A percentile compares a stretch with the other conserved stretches of the same genome.
Evolutionary conservation across 1,140 invertebrate species (phyloP).

Genomic region (Notospermus geniculatus): DNA sequence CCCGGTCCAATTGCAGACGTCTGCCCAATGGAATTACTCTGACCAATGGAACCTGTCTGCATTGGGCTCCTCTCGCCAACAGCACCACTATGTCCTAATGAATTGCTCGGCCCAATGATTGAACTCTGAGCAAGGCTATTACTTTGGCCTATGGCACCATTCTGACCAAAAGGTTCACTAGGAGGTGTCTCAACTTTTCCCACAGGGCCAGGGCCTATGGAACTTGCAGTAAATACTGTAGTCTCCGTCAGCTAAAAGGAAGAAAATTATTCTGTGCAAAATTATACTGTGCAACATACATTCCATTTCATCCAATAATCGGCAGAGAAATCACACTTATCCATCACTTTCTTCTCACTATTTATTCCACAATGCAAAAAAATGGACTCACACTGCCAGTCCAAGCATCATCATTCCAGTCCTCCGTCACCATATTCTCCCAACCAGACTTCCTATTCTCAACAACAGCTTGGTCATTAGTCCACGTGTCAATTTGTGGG

Average conservation of each 20-base stretch:
- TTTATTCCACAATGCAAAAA: no score
- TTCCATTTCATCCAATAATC: background rate
- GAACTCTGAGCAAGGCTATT: no score
- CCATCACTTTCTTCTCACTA: conserved; percentile 2
- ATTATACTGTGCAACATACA: background rate
- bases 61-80: no score
- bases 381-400: conserved; percentile 66
- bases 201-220: conserved; percentile 34
- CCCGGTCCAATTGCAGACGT: no score
- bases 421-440: conserved; percentile 1
- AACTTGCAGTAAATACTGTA: conserved; percentile 86
- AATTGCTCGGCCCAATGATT: no score
- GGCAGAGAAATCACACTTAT: background rate
- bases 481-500: conserved; percentile 65
- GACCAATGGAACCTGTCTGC: no score
- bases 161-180: no score
- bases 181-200: conserved; percentile 17
- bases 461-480: conserved; percentile 58
- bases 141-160: no score
- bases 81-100: no score
- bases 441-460: conserved; percentile 2
- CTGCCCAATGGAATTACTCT: no score
- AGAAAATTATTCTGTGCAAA: background rate
- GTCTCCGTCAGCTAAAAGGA: conserved; percentile 72
- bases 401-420: conserved; percentile 71